phyloP scores from a whole-genome alignment of 2,113 vertebrate species.

The Dasyurus viverrinus region DNA sequence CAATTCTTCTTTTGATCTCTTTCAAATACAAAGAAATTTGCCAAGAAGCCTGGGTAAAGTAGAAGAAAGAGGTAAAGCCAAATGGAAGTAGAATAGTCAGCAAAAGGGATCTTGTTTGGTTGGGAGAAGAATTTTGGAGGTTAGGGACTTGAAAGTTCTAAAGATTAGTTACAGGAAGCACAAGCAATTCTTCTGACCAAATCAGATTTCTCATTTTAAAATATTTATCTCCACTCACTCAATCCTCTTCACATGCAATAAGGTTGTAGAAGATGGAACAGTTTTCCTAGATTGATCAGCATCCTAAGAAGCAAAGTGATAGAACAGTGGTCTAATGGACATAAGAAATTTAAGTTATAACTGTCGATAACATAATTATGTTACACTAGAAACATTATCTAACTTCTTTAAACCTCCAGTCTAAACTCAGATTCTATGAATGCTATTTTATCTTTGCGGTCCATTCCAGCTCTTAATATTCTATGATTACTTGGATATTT shows the following conservation, averaged over 20 bases:
- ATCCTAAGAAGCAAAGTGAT: neutral
- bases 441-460: neutral
- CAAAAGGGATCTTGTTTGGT: neutral
- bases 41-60: too few relatives aligned
- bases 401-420: neutral
- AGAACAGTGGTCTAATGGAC: neutral
- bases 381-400: neutral
- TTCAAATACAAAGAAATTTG: too few relatives aligned
- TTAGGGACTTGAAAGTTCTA: neutral
- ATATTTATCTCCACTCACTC: neutral
- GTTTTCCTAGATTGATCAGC: neutral
- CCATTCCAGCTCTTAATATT: neutral
- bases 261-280: neutral
- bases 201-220: neutral
- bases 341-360: neutral
- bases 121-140: neutral
- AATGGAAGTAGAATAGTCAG: neutral
- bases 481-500: neutral
- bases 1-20: too few relatives aligned
- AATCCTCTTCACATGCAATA: neutral
- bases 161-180: neutral
- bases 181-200: neutral
- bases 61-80: neutral
- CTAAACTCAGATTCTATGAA: neutral
- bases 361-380: neutral